Conservation (phyloP, 2,888 invertebrate genomes). For the Amiota minor region DNA sequence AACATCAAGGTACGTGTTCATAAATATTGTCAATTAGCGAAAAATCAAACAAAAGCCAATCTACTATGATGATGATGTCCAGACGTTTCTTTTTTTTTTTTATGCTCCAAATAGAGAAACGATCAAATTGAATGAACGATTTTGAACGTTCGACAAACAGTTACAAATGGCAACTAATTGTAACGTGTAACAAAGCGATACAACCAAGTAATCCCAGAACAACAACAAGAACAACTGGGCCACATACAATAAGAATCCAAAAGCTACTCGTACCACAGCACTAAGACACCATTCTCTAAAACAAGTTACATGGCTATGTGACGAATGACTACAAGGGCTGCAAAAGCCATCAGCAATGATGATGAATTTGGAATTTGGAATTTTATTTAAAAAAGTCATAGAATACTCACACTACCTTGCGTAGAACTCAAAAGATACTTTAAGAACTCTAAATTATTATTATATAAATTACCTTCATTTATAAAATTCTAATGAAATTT, state of each 20-base stretch:
- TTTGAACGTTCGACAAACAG: conserved; percentile 48
- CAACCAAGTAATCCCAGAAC: not conserved
- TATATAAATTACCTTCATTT: no score
- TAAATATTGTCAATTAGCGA: conserved; percentile 70
- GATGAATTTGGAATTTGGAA: no score
- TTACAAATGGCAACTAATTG: conserved; percentile 69
- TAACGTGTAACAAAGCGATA: conserved; percentile 42
- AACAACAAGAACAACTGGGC: not conserved
- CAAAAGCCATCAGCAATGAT: no score
- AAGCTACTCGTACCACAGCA: not conserved
- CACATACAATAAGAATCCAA: no score
- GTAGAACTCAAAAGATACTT: no score
- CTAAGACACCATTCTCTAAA: conserved; percentile 41
- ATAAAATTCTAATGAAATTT: no score
- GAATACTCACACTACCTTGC: no score
- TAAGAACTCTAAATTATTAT: no score
- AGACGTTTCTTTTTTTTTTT: not conserved
- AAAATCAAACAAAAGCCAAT: conserved; percentile 26
- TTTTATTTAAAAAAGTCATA: no score
- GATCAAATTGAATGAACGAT: conserved; percentile 6
- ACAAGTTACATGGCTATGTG: conserved; percentile 62
- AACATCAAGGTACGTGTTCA: conserved; percentile 62
- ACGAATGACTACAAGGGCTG: not conserved
- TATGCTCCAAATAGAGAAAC: conserved; percentile 25
- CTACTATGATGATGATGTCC: conserved; percentile 2